Conservation (phyloP, 2,888 invertebrate genomes). For the Mesoligia furuncula region DNA sequence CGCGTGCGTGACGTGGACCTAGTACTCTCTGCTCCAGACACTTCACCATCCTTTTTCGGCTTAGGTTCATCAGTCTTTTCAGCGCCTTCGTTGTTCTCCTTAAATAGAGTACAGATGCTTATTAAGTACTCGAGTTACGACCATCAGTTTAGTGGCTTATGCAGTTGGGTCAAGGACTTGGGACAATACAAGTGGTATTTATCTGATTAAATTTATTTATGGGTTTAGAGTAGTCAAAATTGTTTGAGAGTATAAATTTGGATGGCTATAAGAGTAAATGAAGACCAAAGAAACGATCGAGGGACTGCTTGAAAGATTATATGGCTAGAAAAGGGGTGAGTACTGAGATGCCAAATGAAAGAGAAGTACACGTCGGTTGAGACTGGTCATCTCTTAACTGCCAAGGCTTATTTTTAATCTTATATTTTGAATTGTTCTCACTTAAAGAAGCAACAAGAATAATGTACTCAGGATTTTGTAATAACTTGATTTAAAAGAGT, state of each 20-base stretch:
- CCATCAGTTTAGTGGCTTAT: neutral
- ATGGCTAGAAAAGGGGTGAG: neutral
- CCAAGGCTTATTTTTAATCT: no score
- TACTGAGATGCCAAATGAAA: no score
- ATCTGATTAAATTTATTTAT: neutral
- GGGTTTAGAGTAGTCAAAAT: neutral
- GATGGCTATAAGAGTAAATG: no score
- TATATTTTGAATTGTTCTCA: no score
- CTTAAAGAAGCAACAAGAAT: no score
- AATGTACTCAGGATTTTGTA: no score
- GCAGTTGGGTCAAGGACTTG: neutral
- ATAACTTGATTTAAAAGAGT: no score
- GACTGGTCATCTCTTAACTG: no score
- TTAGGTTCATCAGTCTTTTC: slow-evolving; percentile 77
- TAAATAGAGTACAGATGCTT: slow-evolving; percentile 54
- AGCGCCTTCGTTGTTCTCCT: slow-evolving; percentile 83
- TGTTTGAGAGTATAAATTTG: neutral
- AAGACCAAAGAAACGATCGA: no score
- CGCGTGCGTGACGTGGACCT: slow-evolving; percentile 81
- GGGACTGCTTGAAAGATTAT: neutral
- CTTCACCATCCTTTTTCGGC: slow-evolving; percentile 85
- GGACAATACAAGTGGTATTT: neutral
- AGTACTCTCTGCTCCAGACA: slow-evolving; percentile 81
- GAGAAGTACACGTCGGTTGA: no score
- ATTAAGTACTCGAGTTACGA: neutral